Evolutionary conservation across 2,113 vertebrate species (phyloP), one percentile per base, ranked within the genome.

Genomic region (Thunnus thynnus): DNA sequence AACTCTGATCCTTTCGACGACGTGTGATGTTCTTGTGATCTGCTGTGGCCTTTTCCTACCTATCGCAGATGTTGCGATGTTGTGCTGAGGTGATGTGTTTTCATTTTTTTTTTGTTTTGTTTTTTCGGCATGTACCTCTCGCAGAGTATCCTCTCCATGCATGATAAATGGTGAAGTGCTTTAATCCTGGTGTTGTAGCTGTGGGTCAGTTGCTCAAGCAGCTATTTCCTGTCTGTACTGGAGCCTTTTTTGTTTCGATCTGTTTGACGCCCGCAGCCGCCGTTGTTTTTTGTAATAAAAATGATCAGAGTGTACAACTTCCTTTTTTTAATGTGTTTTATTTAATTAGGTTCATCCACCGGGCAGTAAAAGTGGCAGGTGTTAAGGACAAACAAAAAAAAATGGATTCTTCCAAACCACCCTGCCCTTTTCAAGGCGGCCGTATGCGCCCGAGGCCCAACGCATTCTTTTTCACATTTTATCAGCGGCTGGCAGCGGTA

Each of bases 1-100:
- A 87, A 52, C 81, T 84, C 75, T 82, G 64, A 75, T 67, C 79
- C 80, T 80, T 86, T 87, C 36, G 74, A 74, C 8, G 3, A 76
- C 47, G 27, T 82, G 84, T 88, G 85, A 60, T 69, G 89, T 91
- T 89, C 54, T 92, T 81, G 93, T 93, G 86, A 86, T 92, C 86
- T 91, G 89, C 88, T 60, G 92, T 91, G 91, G 91, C 91, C 91
- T 92, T 93, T 91, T 83, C 76, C 80, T 83, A 77, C 83, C 77
- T 82, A 68, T 88, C 76, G 76, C 88, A 87, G 78, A 85, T 77
- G 86, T 75, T 64, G 82, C 72, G 50, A 68, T 58, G 71, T 87
- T 86, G 90, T 92, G 89, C 81, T 80, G 77, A 83, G 69, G 68
- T 88, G 76, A 63, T 62, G 83, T 89, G 64, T 13, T 61, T 61